Percentiles rank a stretch among this genome's conserved stretches.
Conservation (phyloP, 2,888 invertebrate genomes). For the Caprella mutica region DNA sequence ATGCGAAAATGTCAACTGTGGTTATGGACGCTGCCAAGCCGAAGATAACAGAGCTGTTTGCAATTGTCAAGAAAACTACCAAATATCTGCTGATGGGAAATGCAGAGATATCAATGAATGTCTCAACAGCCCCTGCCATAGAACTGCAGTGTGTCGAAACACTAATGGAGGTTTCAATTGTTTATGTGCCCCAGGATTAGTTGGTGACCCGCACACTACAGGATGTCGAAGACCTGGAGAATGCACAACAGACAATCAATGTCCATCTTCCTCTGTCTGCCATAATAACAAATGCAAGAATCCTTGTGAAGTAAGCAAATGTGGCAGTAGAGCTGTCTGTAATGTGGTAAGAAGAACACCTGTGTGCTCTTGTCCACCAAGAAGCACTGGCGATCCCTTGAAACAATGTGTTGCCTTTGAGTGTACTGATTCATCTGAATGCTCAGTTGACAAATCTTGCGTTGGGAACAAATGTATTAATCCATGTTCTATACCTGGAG, state of each 20-base stretch:
- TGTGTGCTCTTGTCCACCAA: constrained; percentile 55
- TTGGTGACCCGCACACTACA: constrained; percentile 60
- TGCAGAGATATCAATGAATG: constrained; percentile 79
- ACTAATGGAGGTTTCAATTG: constrained; percentile 63
- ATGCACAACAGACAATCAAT: constrained; percentile 38
- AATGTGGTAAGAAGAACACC: constrained; percentile 60
- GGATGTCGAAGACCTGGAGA: constrained; percentile 74
- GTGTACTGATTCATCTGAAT: constrained; percentile 61
- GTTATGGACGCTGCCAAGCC: constrained; percentile 65
- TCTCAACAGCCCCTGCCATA: constrained; percentile 60
- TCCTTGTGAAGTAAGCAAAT: constrained; percentile 50
- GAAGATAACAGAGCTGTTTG: constrained; percentile 61
- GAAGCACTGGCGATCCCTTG: constrained; percentile 37
- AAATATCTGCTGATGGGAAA: constrained; percentile 48
- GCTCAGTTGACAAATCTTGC: constrained; percentile 55
- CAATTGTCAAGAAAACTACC: constrained; percentile 62
- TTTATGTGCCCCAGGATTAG: constrained; percentile 53
- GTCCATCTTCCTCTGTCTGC: constrained; percentile 46
- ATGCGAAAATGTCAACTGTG: constrained; percentile 64
- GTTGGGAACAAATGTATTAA: constrained; percentile 66
- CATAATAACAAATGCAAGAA: constrained; percentile 61
- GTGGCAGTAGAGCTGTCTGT: constrained; percentile 57
- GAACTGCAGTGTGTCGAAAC: constrained; percentile 51
- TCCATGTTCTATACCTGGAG: constrained; percentile 66
- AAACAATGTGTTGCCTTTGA: constrained; percentile 60